Evolutionary conservation across 2,888 invertebrate genomes (phyloP), one percentile per base, ranked within the genome.

Genomic region (Pyrocoelia pectoralis): DNA sequence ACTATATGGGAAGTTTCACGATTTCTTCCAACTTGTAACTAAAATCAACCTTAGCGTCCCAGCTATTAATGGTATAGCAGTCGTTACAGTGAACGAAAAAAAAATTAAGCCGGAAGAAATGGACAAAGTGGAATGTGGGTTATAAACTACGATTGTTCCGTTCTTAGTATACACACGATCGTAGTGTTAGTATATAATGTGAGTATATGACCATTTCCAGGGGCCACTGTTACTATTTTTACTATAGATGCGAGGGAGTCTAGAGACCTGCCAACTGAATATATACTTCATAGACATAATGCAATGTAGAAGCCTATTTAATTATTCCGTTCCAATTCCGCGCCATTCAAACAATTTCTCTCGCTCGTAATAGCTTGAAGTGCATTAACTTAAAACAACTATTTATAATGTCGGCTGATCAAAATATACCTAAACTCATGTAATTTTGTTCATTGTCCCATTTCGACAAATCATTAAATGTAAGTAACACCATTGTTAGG

Each of bases 171-270:
- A 50, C 54, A 59, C 54, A 28, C 49, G 51, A 59, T 2, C 55
- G 61, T 18, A 6, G 18, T 46, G 17, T 46, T 15, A 13, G 8
- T 46, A 15, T 46, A 18, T 33, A 5, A n/a, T 33, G 60, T 52
- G 72, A 70, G 66, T 71, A 70, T 70, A 70, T 70, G 72, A 67
- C 71, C 66, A 67, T 69, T 72, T 73, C 72, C 71, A 73, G 71
- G 72, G 71, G 73, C 73, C 72, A 68, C 69, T 65, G 66, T 56
- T 68, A 68, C 72, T 73, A 72, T 73, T 73, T 72, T 72, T 73
- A 70, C 65, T 61, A 66, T 61, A 66, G 68, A 66, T 72, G 72
- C 71, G 73, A 73, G 72, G 72, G 72, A 72, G 73, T 73, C 70
- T 69, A 72, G 64, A 56, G 66, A 68, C 63, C 62, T 73, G 71